A percentile compares a stretch with the other conserved stretches of the same genome.
Evolutionary conservation across 2,113 vertebrate genomes (phyloP).

Genomic region (Malurus melanocephalus): DNA sequence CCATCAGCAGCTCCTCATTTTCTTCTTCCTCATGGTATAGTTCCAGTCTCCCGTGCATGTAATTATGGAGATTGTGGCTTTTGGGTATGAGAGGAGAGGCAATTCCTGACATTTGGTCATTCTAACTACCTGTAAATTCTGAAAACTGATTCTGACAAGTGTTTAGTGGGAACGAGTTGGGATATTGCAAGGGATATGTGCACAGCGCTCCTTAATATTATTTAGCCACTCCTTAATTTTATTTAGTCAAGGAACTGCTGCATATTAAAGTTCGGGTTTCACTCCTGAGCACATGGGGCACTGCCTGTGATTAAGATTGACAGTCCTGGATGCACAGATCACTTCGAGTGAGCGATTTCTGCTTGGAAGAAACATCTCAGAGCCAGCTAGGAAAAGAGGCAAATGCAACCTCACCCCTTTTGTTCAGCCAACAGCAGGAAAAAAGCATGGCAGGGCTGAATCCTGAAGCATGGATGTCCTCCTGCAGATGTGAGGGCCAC

Average conservation of each 20-base stretch:
- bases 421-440: background rate
- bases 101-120: background rate
- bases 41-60: rapidly evolving
- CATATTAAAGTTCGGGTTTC: background rate
- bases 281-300: background rate
- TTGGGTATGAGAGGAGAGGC: background rate
- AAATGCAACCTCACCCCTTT: background rate
- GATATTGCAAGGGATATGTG: background rate
- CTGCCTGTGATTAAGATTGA: background rate
- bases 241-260: background rate
- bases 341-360: background rate
- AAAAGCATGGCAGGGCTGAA: background rate
- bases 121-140: background rate
- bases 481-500: background rate
- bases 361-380: background rate
- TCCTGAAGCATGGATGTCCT: background rate
- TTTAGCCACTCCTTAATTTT: background rate
- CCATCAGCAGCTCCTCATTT: background rate
- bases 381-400: background rate
- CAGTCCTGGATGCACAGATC: background rate
- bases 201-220: background rate
- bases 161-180: background rate
- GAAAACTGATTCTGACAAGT: background rate
- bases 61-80: rapidly evolving
- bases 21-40: background rate